Evolutionary conservation across 2,797 vertebrate species (phyloP).

Genomic region (Gymnodraco acuticeps): DNA sequence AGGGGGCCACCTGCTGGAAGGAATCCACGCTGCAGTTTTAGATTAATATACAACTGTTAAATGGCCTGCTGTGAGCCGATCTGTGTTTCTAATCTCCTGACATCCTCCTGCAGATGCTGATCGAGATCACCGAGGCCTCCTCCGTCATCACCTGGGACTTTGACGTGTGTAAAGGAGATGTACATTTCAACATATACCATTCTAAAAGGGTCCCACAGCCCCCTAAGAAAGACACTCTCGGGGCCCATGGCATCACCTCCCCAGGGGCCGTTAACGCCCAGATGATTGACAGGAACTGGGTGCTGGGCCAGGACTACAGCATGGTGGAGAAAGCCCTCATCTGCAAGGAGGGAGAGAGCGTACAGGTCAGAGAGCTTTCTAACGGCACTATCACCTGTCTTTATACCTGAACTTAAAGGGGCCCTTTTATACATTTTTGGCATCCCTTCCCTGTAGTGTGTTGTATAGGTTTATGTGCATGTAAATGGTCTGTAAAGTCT

Average conservation of each 20-base stretch:
- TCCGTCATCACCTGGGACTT: slow-evolving; percentile 99
- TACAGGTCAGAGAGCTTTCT: slow-evolving; percentile 86
- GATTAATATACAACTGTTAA: not conserved
- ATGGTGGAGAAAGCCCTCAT: slow-evolving; percentile 92
- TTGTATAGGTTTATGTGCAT: too few relatives aligned
- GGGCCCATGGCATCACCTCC: slow-evolving; percentile 87
- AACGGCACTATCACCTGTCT: not conserved
- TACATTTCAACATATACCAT: slow-evolving; percentile 95
- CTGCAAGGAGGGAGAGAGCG: slow-evolving; percentile 94
- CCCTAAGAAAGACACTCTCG: slow-evolving; percentile 87
- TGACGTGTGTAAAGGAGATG: slow-evolving; percentile 94
- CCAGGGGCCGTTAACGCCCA: slow-evolving; percentile 88
- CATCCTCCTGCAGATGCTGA: slow-evolving; percentile 83
- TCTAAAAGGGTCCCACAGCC: slow-evolving; percentile 90
- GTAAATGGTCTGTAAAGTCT: too few relatives aligned
- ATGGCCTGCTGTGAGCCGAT: not conserved
- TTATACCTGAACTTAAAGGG: not conserved
- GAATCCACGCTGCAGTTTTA: slow-evolving; percentile 21
- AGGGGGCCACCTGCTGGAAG: slow-evolving; percentile 65
- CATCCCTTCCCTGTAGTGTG: too few relatives aligned
- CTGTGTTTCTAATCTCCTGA: slow-evolving; percentile 12
- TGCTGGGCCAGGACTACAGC: slow-evolving; percentile 94
- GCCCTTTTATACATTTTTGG: too few relatives aligned
- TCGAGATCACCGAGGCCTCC: slow-evolving; percentile 93
- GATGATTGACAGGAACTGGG: slow-evolving; percentile 92